Conservation (phyloP, 1,140 invertebrate species). For the Arctopsyche grandis region DNA sequence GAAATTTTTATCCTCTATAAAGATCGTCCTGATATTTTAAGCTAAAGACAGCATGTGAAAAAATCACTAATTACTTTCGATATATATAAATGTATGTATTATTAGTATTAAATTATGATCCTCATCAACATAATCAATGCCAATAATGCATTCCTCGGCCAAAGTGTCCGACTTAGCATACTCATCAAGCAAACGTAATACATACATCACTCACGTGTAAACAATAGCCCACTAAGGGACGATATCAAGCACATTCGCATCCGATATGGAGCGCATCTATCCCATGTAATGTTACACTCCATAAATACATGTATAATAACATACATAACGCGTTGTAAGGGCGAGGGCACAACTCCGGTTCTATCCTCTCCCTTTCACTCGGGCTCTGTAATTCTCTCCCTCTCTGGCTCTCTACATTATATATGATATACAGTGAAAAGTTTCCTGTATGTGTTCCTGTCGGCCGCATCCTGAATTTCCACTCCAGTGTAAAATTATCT, state of each 20-base stretch:
- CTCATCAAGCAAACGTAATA: constrained; percentile 3
- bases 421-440: constrained; percentile 46
- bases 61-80: no score
- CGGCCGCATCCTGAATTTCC: constrained; percentile 50
- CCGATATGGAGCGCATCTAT: constrained; percentile 1
- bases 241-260: background rate
- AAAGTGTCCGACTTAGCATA: background rate
- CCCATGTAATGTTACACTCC: background rate
- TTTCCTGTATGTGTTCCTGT: constrained; percentile 50
- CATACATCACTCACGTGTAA: background rate
- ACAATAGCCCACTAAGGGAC: constrained; percentile 13
- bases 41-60: no score
- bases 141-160: no score
- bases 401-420: constrained; percentile 50
- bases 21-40: no score
- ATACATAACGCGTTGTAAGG: no score
- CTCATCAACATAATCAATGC: no score
- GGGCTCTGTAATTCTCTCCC: background rate
- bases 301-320: no score
- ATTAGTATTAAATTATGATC: no score
- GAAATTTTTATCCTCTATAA: no score
- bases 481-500: constrained; percentile 65
- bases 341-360: no score
- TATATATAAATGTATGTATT: no score
- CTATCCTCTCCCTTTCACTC: background rate